Evolutionary conservation across 2,113 vertebrate species (phyloP).

Genomic region (Dendropsophus ebraccatus): DNA sequence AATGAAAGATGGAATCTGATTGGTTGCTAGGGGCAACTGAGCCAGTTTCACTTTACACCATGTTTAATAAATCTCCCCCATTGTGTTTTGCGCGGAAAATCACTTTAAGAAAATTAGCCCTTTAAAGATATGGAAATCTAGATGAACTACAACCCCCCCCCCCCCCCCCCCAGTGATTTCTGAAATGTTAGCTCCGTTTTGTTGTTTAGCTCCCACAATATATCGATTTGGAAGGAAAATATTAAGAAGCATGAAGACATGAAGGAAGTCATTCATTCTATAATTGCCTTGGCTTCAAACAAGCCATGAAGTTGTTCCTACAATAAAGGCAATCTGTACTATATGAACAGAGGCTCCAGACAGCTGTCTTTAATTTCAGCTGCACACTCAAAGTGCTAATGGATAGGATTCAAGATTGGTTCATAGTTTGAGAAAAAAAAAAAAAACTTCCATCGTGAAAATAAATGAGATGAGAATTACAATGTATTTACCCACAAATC

Average conservation of each 20-base stretch:
- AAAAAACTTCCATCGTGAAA: constrained; percentile 66
- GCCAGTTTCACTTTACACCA: too few species aligned
- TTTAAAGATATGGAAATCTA: background rate
- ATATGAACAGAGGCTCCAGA: constrained; percentile 76
- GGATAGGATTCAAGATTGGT: constrained; percentile 70
- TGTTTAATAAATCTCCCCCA: too few species aligned
- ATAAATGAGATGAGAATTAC: constrained; percentile 62
- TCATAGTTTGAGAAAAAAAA: constrained; percentile 66
- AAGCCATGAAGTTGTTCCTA: constrained; percentile 77
- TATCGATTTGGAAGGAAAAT: constrained; percentile 62
- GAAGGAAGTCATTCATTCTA: constrained; percentile 88
- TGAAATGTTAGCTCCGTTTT: constrained; percentile 66
- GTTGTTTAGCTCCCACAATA: constrained; percentile 63
- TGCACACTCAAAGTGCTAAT: constrained; percentile 79
- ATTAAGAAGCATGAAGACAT: constrained; percentile 66
- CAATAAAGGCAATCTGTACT: constrained; percentile 83
- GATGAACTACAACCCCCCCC: background rate
- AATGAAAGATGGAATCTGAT: too few species aligned
- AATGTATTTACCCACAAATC: constrained; percentile 57
- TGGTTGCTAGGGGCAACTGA: too few species aligned
- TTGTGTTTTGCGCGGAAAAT: too few species aligned
- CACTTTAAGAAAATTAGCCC: background rate
- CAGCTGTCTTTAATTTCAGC: constrained; percentile 86
- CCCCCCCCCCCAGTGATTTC: constrained; percentile 33
- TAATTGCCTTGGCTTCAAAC: constrained; percentile 91